Evolutionary conservation across 2,797 vertebrate genomes (phyloP), one percentile per base, ranked within the genome.

Genomic region (Zalophus californianus): DNA sequence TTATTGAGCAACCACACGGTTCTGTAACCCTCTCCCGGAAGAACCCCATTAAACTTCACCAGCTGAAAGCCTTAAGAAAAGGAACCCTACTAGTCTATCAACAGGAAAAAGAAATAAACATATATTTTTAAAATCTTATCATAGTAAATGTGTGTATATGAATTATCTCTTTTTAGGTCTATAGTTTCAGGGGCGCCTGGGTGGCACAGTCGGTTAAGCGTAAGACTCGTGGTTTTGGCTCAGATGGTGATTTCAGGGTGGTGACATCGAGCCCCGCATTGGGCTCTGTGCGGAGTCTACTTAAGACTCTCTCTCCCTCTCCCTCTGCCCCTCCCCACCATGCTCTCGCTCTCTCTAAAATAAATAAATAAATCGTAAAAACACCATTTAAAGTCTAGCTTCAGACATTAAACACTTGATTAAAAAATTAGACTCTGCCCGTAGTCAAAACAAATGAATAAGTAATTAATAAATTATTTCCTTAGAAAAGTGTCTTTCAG

Each of bases 391-490:
- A 52, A 68, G 23, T 54, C 93, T 88, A 41, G 5, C 80, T 80
- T 89, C 58, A 93, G 50, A 85, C 32, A 66, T 88, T 91, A 86
- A 62, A 27, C 13, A 89, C 5, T 85, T 91, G 78, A 62, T 92
- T 85, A 60, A 92, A 83, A 77, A 92, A 38, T 60, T 25, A 73
- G 7, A 84, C 1, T 84, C n/a, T 21, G 70, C 11, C 56, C 35
- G 3, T 62, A 85, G 15, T 60, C 29, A 77, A 93, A 96, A 88
- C 3, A 75, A 73, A 78, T 94, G 95, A 87, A 15, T 38, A 73
- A 85, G 41, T 68, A 73, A 78, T 93, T 96, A 87, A 12, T 56
- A 68, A 80, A 62, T 68, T 85, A 70, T 87, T 96, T 95, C 52
- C 64, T 38, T 15, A 5, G 35, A 80, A 77, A 44, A 15, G 5